Evolutionary conservation across 2,888 invertebrate genomes (phyloP).

Genomic region (Chironomus tentans): DNA sequence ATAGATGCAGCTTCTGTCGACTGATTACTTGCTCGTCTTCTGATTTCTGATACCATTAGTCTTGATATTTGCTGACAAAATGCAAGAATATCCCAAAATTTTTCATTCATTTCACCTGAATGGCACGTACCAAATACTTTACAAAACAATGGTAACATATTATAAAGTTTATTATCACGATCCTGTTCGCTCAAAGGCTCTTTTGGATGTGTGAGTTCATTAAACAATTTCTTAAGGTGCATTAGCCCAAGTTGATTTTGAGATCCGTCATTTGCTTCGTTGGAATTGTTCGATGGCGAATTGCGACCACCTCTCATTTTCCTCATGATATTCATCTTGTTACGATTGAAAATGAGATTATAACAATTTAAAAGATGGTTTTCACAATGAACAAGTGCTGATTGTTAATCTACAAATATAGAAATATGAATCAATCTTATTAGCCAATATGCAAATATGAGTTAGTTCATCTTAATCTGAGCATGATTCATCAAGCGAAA

Average conservation of each 20-base stretch:
- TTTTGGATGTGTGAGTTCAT: slow-evolving; percentile 85
- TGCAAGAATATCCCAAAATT: slow-evolving; percentile 91
- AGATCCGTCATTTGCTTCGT: slow-evolving; percentile 55
- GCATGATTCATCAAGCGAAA: not conserved
- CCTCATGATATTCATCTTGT: slow-evolving; percentile 81
- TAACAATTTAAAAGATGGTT: not conserved
- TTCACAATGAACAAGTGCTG: not conserved
- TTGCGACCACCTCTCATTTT: slow-evolving; percentile 62
- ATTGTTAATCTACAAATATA: not conserved
- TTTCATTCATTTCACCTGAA: slow-evolving; percentile 92
- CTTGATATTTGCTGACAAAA: slow-evolving; percentile 92
- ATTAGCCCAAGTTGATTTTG: slow-evolving; percentile 86
- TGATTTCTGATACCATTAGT: slow-evolving; percentile 93
- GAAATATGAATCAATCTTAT: not conserved
- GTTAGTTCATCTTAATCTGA: not conserved
- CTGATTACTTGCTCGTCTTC: slow-evolving; percentile 90
- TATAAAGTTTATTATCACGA: slow-evolving; percentile 87
- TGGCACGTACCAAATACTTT: slow-evolving; percentile 93
- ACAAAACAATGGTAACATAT: slow-evolving; percentile 96
- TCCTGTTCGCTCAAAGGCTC: slow-evolving; percentile 71
- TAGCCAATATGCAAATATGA: not conserved
- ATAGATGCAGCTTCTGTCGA: slow-evolving; percentile 92
- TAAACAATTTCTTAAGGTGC: slow-evolving; percentile 93
- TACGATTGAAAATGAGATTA: not conserved
- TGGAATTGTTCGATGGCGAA: slow-evolving; percentile 26